Base-by-base conservation (phyloP, 2,113 vertebrate genomes). In the Rhinolophus sinicus region DNA sequence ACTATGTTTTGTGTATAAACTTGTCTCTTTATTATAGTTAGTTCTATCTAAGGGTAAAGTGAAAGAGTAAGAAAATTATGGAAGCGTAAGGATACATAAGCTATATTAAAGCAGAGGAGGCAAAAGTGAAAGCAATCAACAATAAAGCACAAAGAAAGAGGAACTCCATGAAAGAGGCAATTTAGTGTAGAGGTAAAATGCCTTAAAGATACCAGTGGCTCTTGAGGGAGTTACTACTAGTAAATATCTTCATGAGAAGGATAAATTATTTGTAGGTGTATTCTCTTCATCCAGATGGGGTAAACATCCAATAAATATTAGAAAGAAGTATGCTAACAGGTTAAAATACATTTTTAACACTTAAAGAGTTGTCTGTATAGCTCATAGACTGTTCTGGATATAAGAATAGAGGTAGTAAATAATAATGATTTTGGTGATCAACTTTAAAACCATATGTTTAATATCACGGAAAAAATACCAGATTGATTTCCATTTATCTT, bases 371-470 rank as follows among this genome's bases (percentile, higher is more conserved):
- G 26, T 64, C 47, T 88, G 4, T 24, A 38, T 92, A 94, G 35
- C 80, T 94, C 35, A 52, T 26, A 65, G 47, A 76, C 14, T 80
- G 3, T 93, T 77, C 24, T 82, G 8, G 18, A 72, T 91, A 8
- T 60, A 56, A 92, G 30, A 88, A 82, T 86, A 92, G n/a, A n/a
- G n/a, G 4, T n/a, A 80, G 28, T 88, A 86, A 85, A 50, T 92
- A 65, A 47, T 44, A 65, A 40, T 81, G 47, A 90, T 93, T 73
- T 95, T 91, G 56, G 47, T 58, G 44, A 62, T 84, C 19, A 44
- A 70, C 52, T 92, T 95, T 62, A 69, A 96, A 97, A 75, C 13
- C 60, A 69, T 24, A 14, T 92, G 21, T 84, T 93, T 91, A 44
- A 2, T 56, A 72, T 85, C 3, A 94, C 76, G 72, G 33, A 50